A percentile compares a stretch with the other conserved stretches of the same genome.
These are phyloP conservation scores for Symphodus melops DNA, from an alignment of 2,113 vertebrate genomes.

Conservation along the genomic window DNA sequence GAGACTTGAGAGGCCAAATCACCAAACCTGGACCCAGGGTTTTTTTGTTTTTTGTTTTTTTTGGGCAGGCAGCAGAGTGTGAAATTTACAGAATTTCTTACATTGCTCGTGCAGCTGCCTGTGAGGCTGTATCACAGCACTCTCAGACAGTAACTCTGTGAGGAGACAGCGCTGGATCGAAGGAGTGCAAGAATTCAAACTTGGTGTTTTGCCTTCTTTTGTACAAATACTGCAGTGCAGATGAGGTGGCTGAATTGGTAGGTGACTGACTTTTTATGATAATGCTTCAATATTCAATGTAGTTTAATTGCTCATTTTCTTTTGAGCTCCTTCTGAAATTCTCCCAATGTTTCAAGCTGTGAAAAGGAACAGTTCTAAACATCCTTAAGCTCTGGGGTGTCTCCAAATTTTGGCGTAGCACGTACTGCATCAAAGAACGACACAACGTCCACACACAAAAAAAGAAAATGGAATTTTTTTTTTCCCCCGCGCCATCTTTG, in stretches of 20 bases:
- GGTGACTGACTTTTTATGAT: constrained; percentile 7
- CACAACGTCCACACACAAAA: background rate
- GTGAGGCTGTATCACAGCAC: constrained; percentile 79
- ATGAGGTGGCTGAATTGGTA: constrained; percentile 52
- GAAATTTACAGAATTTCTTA: constrained; percentile 90
- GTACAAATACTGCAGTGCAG: constrained; percentile 65
- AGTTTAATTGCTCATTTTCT: constrained; percentile 11
- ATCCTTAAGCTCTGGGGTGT: background rate
- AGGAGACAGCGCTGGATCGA: constrained; percentile 34
- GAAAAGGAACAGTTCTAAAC: background rate
- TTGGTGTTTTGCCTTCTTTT: constrained; percentile 68
- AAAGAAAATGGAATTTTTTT: background rate
- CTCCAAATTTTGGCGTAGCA: background rate
- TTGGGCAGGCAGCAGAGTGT: constrained; percentile 88
- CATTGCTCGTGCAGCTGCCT: constrained; percentile 87
- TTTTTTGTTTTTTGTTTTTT: too few species aligned
- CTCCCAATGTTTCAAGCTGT: background rate
- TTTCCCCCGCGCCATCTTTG: constrained; percentile 6
- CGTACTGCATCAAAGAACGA: background rate
- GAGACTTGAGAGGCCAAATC: constrained; percentile 84
- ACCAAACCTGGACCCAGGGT: constrained; percentile 87
- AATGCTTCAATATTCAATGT: constrained; percentile 15
- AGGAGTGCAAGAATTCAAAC: constrained; percentile 82
- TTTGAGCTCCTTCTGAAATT: background rate
- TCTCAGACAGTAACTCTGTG: constrained; percentile 58